Conservation (phyloP, 2,113 vertebrate species). For the Heterocephalus glaber region DNA sequence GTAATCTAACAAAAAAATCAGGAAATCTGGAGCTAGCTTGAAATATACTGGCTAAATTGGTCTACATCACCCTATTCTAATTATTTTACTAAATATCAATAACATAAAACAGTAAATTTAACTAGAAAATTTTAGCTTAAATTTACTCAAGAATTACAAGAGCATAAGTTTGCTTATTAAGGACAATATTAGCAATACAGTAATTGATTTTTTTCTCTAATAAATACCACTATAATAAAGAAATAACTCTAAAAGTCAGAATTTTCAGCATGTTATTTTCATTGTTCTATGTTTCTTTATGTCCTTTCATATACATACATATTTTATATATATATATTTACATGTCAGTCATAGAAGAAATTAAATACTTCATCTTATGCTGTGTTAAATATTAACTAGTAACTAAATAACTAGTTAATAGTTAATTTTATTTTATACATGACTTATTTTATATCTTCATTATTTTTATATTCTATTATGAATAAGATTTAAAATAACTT, state of each 20-base stretch:
- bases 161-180: neutral
- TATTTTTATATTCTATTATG: neutral
- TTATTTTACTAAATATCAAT: neutral
- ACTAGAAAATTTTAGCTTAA: neutral
- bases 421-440: neutral
- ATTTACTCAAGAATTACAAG: neutral
- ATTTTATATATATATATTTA: neutral
- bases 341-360: neutral
- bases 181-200: neutral
- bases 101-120: neutral
- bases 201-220: neutral
- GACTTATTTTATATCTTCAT: neutral
- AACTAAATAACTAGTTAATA: neutral
- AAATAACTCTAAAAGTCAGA: neutral
- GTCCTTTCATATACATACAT: neutral
- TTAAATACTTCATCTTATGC: neutral
- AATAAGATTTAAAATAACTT: neutral
- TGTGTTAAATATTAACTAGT: neutral
- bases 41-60: neutral
- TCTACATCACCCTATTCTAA: neutral
- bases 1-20: neutral
- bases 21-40: neutral
- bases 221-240: neutral
- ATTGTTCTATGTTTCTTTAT: neutral
- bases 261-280: neutral